Evolutionary conservation across 2,888 invertebrate genomes (phyloP).

Genomic region (Meliscaeva auricollis): DNA sequence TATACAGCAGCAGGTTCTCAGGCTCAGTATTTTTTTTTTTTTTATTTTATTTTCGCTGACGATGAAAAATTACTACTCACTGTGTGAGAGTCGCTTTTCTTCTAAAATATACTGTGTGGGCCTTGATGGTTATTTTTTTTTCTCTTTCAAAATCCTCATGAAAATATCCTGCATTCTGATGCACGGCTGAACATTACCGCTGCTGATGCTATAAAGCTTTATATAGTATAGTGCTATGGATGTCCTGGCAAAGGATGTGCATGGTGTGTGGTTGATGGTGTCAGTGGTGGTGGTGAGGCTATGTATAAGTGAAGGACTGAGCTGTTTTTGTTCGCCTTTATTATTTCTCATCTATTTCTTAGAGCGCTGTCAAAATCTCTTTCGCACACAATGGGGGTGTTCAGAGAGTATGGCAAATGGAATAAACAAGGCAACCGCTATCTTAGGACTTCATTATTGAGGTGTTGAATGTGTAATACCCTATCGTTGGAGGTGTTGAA

Average conservation of each 20-base stretch:
- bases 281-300: slow-evolving; percentile 1
- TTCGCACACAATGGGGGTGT: slow-evolving; percentile 70
- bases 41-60: slow-evolving; percentile 61
- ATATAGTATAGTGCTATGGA: neutral
- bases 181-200: slow-evolving; percentile 59
- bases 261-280: slow-evolving; percentile 44
- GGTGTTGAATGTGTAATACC: neutral
- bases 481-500: neutral
- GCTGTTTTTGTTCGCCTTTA: slow-evolving; percentile 68
- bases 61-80: slow-evolving; percentile 73
- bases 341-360: slow-evolving; percentile 75
- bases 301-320: slow-evolving; percentile 45
- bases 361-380: slow-evolving; percentile 70
- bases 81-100: slow-evolving; percentile 50
- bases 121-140: slow-evolving; percentile 58
- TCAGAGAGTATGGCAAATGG: slow-evolving; percentile 26
- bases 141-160: slow-evolving; percentile 25
- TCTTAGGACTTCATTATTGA: neutral
- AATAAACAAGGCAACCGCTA: neutral
- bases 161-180: slow-evolving; percentile 68
- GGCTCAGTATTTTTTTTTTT: slow-evolving; percentile 45
- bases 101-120: slow-evolving; percentile 48
- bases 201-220: neutral
- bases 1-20: slow-evolving; percentile 22
- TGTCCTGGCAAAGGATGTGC: slow-evolving; percentile 51